A percentile compares a stretch with the other conserved stretches of the same genome.
Conservation (phyloP, 2,888 invertebrate genomes). For the Luperina nickerlii region DNA sequence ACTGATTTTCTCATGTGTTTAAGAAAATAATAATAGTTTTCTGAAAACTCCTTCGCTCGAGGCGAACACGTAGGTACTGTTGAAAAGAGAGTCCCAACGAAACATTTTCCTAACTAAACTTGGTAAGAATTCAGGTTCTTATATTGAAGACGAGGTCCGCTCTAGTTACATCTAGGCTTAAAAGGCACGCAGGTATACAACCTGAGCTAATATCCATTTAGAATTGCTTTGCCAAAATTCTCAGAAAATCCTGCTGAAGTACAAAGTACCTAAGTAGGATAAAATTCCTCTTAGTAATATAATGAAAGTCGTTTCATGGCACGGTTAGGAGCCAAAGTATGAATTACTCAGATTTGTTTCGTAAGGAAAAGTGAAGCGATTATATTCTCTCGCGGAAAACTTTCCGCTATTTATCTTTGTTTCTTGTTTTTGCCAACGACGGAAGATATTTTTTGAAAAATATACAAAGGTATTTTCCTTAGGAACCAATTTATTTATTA, state of each 20-base stretch:
- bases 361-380: constrained; percentile 58
- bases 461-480: constrained; percentile 42
- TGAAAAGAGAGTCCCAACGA: neutral
- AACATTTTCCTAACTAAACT: neutral
- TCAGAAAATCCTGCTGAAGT: constrained; percentile 13
- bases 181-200: no score
- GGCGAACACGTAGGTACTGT: neutral
- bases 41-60: neutral
- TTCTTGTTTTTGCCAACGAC: constrained; percentile 48
- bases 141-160: neutral
- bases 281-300: constrained; percentile 23
- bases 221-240: constrained; percentile 3
- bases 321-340: constrained; percentile 41
- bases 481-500: constrained; percentile 33
- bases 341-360: constrained; percentile 57
- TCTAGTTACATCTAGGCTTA: neutral
- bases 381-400: constrained; percentile 52
- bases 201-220: neutral
- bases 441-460: constrained; percentile 43
- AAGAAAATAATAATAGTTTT: neutral
- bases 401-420: constrained; percentile 57
- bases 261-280: constrained; percentile 31
- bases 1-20: neutral
- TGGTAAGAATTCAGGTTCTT: neutral
- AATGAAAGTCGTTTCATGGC: constrained; percentile 45